Evolutionary conservation across 2,888 invertebrate genomes (phyloP), one percentile per base, ranked within the genome.

Genomic region (Timandra comae): DNA sequence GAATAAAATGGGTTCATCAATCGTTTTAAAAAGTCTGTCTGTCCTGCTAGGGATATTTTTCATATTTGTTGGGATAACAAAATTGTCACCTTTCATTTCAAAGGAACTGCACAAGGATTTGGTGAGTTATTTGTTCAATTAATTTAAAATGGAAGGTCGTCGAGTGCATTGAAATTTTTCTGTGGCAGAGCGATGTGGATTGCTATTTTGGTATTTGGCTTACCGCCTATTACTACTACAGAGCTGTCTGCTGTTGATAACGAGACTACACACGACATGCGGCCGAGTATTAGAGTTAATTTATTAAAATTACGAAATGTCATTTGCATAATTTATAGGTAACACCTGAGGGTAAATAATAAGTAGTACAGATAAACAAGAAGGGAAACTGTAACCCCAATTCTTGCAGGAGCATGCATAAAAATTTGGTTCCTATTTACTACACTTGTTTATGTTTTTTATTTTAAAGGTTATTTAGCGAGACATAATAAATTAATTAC

Each of bases 101-200:
- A 95, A 95, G 87, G 98, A 98, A 80, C 89, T 98, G 44, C 97
- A 98, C 77, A 96, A 95, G 88, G 97, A 98, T 86, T 89, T 98
- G 92, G 97, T 97, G 81, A 91, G 93, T 71, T 35, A 35, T 26
- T 30, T 43, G 37, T 40, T 38, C 41, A 45, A 31, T 34, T 35
- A 35, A 43, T 39, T 29, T 38, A 29, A 43, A 25, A 40, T 55
- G 47, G 65, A 76, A 77, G 77, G 73, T 79, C 74, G 70, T 54
- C 63, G 55, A 57, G 56, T 77, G 74, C 73, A 76, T 67, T 53
- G 63, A 58, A 64, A 59, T 75, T 24, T 73, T 77, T 79, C 76
- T 70, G 80, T 78, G 66, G 63, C 69, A 67, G 65, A 71, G 73
- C 72, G 66, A 68, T 69, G 72, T 63, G 63, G 64, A 60, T 71